Conservation (phyloP, 2,888 invertebrate species). For the Pachydiplax longipennis region DNA sequence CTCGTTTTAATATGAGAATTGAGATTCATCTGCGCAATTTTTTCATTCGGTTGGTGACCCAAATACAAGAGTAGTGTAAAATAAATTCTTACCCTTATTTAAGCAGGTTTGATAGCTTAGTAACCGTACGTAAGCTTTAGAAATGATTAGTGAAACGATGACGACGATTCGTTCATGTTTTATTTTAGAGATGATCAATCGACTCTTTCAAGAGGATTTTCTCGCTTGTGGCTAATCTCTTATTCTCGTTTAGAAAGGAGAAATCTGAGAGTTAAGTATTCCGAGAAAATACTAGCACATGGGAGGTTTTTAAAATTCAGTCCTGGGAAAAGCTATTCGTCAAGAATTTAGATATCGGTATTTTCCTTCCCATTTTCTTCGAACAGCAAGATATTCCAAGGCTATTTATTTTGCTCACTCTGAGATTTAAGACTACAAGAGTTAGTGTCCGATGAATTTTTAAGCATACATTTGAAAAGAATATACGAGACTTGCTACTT, state of each 20-base stretch:
- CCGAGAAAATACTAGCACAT: slow-evolving; percentile 13
- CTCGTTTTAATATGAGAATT: not conserved
- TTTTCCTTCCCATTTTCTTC: not conserved
- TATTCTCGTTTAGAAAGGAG: not conserved
- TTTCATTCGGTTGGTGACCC: no score
- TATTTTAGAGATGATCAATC: not conserved
- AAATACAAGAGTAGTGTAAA: no score
- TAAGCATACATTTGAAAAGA: no score
- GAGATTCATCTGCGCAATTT: not conserved
- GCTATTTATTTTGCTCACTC: not conserved
- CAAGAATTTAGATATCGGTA: slow-evolving; percentile 6
- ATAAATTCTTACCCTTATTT: no score
- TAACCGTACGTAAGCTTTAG: not conserved
- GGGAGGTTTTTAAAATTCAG: slow-evolving; percentile 12
- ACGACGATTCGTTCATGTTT: not conserved
- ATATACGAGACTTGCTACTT: no score
- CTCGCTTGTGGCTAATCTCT: not conserved
- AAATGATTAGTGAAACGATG: not conserved
- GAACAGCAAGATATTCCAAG: not conserved
- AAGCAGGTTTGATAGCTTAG: not conserved
- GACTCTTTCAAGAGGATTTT: not conserved
- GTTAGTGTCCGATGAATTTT: not conserved
- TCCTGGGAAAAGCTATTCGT: not conserved
- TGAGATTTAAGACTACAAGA: not conserved
- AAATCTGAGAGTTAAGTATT: slow-evolving; percentile 29